Evolutionary conservation across 2,797 vertebrate species (phyloP), one percentile per base, ranked within the genome.

Genomic region (Spea hammondii): DNA sequence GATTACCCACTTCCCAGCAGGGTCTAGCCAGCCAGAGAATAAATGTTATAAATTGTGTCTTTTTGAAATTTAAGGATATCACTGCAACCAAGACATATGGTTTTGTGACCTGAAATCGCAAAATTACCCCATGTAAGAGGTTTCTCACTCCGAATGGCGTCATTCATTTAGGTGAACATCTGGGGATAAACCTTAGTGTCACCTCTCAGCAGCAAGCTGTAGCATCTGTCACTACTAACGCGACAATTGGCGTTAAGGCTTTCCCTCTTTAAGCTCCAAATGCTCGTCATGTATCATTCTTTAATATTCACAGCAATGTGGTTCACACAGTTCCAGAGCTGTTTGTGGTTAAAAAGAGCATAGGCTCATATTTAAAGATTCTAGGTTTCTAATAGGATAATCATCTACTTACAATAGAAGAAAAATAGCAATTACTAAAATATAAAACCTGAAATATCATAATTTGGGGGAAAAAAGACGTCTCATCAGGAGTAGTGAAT

Each of bases 181-280:
- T 60, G 55, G 57, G 71, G 46, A 60, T 11, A 59, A 32, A 32
- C 59, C 6, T 12, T 4, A 62, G 59, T 62, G n/a, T 17, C 59
- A 62, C 54, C 44, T n/a, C 32, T 14, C 59, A 53, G 32, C 70
- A 47, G 53, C 12, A 47, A 4, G 32, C 54, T 72, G 59, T 13
- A 72, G 32, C 55, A 72, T 60, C 57, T 72, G 71, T 72, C 46
- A 44, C 57, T 62, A 45, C 12, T 17, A 60, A 72, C 46, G 71
- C 17, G 13, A 60, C 46, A 62, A 48, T 72, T 17, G 55, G 60
- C 53, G 49, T 49, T 49, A 48, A 62, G 47, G 49, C 9, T 17
- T 62, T 32, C 59, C 14, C 59, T 17, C 59, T 62, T 32, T 62
- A 62, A 12, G 5, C 14, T 32, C 32, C 3, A 32, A 32, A 32